These are phyloP conservation scores for Danio jaintianensis DNA, from an alignment of 2,797 vertebrate species.

Conservation along the genomic window DNA sequence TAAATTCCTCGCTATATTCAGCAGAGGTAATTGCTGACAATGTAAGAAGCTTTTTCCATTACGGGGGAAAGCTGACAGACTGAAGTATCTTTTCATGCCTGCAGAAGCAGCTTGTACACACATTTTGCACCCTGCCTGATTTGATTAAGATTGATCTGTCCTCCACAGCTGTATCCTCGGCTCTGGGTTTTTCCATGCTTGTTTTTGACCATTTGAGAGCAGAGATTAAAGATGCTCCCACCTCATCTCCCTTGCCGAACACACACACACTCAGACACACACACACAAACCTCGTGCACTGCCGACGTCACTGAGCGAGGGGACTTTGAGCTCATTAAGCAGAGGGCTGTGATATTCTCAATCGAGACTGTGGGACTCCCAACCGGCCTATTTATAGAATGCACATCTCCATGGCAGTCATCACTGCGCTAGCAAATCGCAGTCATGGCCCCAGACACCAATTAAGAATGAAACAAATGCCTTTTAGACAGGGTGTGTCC, in stretches of 20 bases:
- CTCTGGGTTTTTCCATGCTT: constrained; percentile 67
- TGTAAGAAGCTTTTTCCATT: constrained; percentile 61
- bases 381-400: constrained; percentile 83
- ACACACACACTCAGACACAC: constrained; percentile 26
- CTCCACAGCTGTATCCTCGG: constrained; percentile 57
- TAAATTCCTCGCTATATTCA: constrained; percentile 57
- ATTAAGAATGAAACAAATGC: constrained; percentile 86
- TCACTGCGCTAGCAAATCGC: constrained; percentile 79
- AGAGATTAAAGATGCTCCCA: constrained; percentile 71
- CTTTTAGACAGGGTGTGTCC: constrained; percentile 77
- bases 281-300: constrained; percentile 66
- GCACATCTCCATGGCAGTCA: constrained; percentile 83
- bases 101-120: constrained; percentile 56
- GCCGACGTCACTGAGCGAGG: constrained; percentile 77
- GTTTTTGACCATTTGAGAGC: constrained; percentile 70
- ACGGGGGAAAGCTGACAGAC: constrained; percentile 59
- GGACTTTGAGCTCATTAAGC: constrained; percentile 84
- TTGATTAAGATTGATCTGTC: constrained; percentile 62
- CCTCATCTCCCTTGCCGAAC: constrained; percentile 37
- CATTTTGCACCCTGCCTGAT: constrained; percentile 54
- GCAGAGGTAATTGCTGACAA: constrained; percentile 64
- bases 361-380: constrained; percentile 85
- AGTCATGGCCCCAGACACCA: constrained; percentile 82
- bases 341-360: constrained; percentile 86
- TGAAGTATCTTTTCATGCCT: constrained; percentile 57